Conservation (phyloP, 2,113 vertebrate genomes). For the Capra hircus region DNA sequence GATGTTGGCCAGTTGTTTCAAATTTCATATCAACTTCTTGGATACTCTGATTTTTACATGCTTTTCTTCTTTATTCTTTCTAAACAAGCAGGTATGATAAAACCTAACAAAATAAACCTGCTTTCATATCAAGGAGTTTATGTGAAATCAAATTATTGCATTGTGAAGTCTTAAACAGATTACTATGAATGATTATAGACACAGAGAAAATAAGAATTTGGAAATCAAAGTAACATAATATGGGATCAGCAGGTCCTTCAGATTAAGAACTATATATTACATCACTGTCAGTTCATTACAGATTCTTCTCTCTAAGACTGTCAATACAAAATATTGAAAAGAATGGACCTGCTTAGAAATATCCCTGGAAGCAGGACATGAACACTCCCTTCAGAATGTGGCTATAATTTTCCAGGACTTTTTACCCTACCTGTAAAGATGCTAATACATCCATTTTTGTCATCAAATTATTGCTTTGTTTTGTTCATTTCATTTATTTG, state of each 20-base stretch:
- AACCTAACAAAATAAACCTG: background rate
- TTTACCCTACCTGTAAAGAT: background rate
- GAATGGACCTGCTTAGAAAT: background rate
- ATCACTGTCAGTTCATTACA: background rate
- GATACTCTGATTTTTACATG: background rate
- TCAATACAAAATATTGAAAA: background rate
- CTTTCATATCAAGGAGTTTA: background rate
- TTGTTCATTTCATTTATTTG: conserved; percentile 15
- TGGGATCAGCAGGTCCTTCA: background rate
- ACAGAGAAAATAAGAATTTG: background rate
- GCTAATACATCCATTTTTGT: background rate
- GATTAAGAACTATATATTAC: background rate
- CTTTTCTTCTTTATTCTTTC: background rate
- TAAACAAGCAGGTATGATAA: background rate
- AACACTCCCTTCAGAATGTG: background rate
- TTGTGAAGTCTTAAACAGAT: background rate
- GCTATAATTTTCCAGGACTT: background rate
- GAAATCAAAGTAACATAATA: background rate
- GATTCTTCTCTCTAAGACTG: background rate
- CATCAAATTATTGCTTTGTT: conserved; percentile 7
- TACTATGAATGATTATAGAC: background rate
- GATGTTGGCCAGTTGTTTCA: background rate
- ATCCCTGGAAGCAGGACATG: background rate
- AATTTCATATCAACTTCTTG: background rate
- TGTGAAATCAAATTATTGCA: background rate